Conservation (phyloP, 1,140 invertebrate genomes). For the Euborellia annulipes region DNA sequence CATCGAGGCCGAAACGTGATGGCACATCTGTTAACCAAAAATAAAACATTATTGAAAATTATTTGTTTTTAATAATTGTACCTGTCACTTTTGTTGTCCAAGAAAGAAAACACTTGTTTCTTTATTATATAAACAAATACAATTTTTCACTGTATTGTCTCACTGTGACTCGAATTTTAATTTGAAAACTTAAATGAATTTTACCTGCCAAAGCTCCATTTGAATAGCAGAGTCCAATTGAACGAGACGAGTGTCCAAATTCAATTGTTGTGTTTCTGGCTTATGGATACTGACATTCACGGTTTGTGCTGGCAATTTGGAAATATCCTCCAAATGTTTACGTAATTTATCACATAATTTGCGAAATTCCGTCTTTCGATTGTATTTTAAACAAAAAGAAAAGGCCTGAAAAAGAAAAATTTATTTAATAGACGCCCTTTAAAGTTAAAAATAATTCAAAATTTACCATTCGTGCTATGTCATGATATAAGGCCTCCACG, state of each 20-base stretch:
- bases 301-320: constrained; percentile 57
- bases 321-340: constrained; percentile 89
- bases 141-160: too few species aligned
- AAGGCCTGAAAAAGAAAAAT: constrained; percentile 50
- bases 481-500: constrained; percentile 90
- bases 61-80: too few species aligned
- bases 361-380: constrained; percentile 94
- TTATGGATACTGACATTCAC: constrained; percentile 81
- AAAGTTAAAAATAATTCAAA: not conserved
- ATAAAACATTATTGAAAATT: too few species aligned
- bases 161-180: too few species aligned
- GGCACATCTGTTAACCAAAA: too few species aligned
- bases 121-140: too few species aligned
- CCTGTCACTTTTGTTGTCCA: too few species aligned
- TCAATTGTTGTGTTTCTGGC: constrained; percentile 92
- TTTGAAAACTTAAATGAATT: too few species aligned
- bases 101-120: too few species aligned
- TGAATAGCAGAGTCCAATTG: constrained; percentile 91
- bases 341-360: constrained; percentile 93
- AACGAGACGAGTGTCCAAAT: constrained; percentile 87
- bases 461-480: constrained; percentile 76
- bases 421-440: not conserved
- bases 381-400: constrained; percentile 95
- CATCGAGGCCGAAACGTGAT: too few species aligned
- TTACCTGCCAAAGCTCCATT: constrained; percentile 95